These are phyloP conservation scores for Stigmatopora argus DNA, from an alignment of 2,113 vertebrate genomes.

Conservation along the genomic window DNA sequence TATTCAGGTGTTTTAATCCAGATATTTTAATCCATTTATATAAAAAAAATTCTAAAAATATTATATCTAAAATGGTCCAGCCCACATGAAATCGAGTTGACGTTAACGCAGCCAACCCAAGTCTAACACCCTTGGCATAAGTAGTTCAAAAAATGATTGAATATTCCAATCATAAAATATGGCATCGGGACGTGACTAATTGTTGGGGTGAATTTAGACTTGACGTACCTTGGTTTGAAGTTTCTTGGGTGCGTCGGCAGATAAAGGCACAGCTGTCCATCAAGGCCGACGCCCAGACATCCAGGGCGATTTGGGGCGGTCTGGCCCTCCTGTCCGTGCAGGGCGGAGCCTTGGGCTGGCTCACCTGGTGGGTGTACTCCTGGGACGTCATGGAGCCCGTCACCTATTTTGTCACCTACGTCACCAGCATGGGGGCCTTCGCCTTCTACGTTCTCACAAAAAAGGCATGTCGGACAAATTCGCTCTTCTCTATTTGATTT, in stretches of 20 bases:
- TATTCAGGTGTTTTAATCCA: no score
- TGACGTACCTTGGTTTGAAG: no score
- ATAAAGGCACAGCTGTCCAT: constrained; percentile 71
- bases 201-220: no score
- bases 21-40: no score
- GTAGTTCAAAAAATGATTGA: no score
- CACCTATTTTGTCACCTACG: constrained; percentile 89
- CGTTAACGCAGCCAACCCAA: no score
- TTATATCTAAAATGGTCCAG: no score
- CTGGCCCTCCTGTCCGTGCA: constrained; percentile 85
- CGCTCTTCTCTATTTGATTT: neutral
- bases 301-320: constrained; percentile 77
- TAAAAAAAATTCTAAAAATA: no score
- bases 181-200: no score
- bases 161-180: no score
- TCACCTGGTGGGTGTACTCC: constrained; percentile 97
- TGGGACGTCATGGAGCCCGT: constrained; percentile 98
- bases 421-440: constrained; percentile 84
- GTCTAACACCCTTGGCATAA: no score
- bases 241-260: constrained; percentile 48
- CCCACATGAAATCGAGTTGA: no score
- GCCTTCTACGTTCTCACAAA: constrained; percentile 87
- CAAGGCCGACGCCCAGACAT: constrained; percentile 69
- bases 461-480: constrained; percentile 60
- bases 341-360: constrained; percentile 87